These are phyloP conservation scores for Ctenoplectra terminalis DNA, from an alignment of 1,140 invertebrate species.

Conservation along the genomic window DNA sequence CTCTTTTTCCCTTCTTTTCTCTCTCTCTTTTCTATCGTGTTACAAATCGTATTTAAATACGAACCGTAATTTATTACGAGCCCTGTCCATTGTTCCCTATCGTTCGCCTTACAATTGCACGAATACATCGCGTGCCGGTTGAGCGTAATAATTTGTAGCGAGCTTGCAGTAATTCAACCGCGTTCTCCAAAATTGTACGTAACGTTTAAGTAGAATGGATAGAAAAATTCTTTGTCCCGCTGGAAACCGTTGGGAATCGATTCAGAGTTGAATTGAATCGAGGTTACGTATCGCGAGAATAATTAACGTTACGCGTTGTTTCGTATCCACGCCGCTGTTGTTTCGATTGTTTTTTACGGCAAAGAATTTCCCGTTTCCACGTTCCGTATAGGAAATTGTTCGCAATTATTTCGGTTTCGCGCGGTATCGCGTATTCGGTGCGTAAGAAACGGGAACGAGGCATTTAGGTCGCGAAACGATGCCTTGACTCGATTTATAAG, in stretches of 20 bases:
- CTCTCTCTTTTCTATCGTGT: background rate
- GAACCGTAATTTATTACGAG: slow-evolving; percentile 32
- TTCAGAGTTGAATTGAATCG: background rate
- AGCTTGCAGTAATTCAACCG: slow-evolving; percentile 7
- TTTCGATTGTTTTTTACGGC: no score
- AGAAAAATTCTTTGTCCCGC: background rate
- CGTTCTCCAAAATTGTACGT: background rate
- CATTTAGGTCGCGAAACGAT: no score
- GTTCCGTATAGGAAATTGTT: background rate
- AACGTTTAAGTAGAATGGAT: background rate
- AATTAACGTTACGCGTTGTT: background rate
- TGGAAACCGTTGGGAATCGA: background rate
- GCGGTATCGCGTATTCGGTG: background rate
- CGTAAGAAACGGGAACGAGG: background rate
- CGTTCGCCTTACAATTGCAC: background rate
- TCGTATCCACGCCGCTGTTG: background rate
- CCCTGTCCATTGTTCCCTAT: background rate
- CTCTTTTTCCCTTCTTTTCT: background rate
- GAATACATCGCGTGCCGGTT: background rate
- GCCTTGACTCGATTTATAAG: background rate
- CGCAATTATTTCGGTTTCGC: background rate
- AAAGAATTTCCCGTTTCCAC: background rate
- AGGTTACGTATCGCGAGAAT: background rate
- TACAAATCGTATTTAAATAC: slow-evolving; percentile 18
- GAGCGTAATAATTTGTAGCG: slow-evolving; percentile 28